Evolutionary conservation across 53 echinoderm and acorn worm species (phyloP).

Genomic region (Mesocentrotus franciscanus): DNA sequence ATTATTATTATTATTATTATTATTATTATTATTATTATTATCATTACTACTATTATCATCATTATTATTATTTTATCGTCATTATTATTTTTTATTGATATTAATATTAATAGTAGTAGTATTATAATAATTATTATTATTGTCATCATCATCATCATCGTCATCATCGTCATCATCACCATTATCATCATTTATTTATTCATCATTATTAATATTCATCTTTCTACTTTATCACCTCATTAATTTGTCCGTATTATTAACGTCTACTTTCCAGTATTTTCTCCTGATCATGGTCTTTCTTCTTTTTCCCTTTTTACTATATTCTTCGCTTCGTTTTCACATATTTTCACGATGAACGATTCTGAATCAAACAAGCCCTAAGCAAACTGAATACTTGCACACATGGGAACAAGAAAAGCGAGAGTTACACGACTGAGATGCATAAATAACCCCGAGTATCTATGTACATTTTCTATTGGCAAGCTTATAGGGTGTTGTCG

Average conservation of each 20-base stretch:
- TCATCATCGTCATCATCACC: too few relatives aligned
- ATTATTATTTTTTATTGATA: too few relatives aligned
- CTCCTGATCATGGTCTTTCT: neutral
- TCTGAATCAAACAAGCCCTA: neutral
- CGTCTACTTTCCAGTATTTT: neutral
- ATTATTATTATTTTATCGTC: too few relatives aligned
- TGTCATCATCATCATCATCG: too few relatives aligned
- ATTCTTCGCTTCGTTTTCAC: neutral
- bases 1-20: too few relatives aligned
- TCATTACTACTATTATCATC: too few relatives aligned
- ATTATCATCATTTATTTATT: neutral
- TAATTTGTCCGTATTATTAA: neutral
- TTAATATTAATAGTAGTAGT: too few relatives aligned
- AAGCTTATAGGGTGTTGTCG: neutral
- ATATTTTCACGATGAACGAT: constrained; percentile 7
- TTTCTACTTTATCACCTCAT: neutral
- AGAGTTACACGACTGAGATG: neutral
- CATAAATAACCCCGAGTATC: neutral
- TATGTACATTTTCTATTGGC: neutral
- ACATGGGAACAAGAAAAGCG: neutral
- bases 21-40: too few relatives aligned
- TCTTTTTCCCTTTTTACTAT: neutral
- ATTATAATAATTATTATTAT: too few relatives aligned
- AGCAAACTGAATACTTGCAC: neutral
- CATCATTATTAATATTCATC: neutral